Percentiles rank a stretch among this genome's conserved stretches.
Evolutionary conservation across 1,140 invertebrate species (phyloP).

Genomic region (Cyrtorhinus lividipennis): DNA sequence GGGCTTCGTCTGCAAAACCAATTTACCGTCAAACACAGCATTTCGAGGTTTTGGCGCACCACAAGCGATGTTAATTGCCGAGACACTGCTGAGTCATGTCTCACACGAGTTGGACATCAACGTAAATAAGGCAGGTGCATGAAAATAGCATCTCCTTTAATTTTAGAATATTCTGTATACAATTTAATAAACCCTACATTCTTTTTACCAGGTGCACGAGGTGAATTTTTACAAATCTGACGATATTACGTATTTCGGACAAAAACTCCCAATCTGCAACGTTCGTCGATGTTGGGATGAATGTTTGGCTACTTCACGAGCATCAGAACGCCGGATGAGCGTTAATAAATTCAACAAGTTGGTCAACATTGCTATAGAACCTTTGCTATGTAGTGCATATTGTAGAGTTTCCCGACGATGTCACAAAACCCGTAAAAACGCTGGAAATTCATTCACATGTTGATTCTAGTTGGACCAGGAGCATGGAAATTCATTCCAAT

Average conservation of each 20-base stretch:
- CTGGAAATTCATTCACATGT: too few relatives aligned
- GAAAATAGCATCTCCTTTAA: not conserved
- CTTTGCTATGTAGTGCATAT: too few relatives aligned
- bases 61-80: slow-evolving; percentile 72
- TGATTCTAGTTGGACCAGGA: too few relatives aligned
- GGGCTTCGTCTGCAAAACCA: slow-evolving; percentile 65
- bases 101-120: slow-evolving; percentile 52
- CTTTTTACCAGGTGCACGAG: slow-evolving; percentile 36
- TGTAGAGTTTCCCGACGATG: too few relatives aligned
- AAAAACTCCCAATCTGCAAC: slow-evolving; percentile 58
- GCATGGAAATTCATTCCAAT: too few relatives aligned
- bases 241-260: slow-evolving; percentile 63
- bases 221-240: slow-evolving; percentile 74
- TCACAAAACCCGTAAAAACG: too few relatives aligned
- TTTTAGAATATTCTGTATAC: not conserved
- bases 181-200: too few relatives aligned
- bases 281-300: slow-evolving; percentile 67
- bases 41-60: slow-evolving; percentile 81
- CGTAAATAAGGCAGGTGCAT: slow-evolving; percentile 32
- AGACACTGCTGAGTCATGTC: slow-evolving; percentile 61
- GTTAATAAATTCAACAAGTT: slow-evolving; percentile 61
- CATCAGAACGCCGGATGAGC: slow-evolving; percentile 38
- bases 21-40: slow-evolving; percentile 77
- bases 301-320: slow-evolving; percentile 52
- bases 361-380: slow-evolving; percentile 17